Evolutionary conservation across 2,797 vertebrate species (phyloP).

Genomic region (Schizothorax lantsangensis): DNA sequence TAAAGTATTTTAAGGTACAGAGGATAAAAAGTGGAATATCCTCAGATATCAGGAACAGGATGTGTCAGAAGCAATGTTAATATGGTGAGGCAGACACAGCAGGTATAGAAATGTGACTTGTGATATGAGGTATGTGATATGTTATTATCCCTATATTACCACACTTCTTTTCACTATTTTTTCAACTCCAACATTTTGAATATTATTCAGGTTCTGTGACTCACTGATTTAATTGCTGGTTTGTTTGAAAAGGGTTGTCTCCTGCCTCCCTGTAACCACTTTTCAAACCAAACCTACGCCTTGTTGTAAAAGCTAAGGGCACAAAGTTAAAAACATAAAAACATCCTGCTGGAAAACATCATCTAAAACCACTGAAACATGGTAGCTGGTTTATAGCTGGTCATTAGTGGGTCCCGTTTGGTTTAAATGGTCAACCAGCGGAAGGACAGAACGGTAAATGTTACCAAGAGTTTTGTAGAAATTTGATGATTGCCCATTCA

Average conservation of each 20-base stretch:
- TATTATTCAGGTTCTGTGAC: not conserved
- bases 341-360: not conserved
- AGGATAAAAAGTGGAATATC: not conserved
- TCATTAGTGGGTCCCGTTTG: not conserved
- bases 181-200: not conserved
- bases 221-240: slow-evolving; percentile 4
- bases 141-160: not conserved
- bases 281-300: not conserved
- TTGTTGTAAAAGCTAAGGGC: slow-evolving; percentile 11
- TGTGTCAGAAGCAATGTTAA: not conserved
- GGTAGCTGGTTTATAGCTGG: not conserved
- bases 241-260: not conserved
- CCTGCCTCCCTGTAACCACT: not conserved
- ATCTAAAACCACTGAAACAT: not conserved
- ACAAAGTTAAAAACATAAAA: not conserved
- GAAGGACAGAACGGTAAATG: not conserved
- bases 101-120: not conserved
- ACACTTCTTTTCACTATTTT: not conserved
- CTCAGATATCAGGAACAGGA: too few relatives aligned
- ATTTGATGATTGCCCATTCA: not conserved
- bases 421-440: not conserved
- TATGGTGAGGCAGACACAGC: too few relatives aligned
- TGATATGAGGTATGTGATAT: not conserved
- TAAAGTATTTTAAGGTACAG: too few relatives aligned
- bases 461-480: not conserved